phyloP scores from a whole-genome alignment of 1,140 invertebrate species.

The Oedothorax gibbosus region DNA sequence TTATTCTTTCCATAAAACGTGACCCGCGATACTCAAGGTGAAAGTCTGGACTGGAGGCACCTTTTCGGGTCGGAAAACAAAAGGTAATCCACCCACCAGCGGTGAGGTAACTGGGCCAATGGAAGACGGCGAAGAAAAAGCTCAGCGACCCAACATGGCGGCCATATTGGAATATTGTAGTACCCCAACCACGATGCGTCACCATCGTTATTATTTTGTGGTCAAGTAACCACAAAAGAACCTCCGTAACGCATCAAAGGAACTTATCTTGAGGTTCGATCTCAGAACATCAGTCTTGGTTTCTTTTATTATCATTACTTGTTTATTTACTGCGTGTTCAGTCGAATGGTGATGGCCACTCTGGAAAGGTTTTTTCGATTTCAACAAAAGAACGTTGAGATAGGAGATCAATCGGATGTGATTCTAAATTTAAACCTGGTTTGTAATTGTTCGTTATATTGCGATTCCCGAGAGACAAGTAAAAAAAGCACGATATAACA shows the following conservation, averaged over 20 bases:
- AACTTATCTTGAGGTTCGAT: constrained; percentile 40
- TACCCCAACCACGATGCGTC: constrained; percentile 37
- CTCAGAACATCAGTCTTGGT: constrained; percentile 1
- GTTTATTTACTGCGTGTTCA: no score
- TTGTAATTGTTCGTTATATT: not conserved
- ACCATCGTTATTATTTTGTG: constrained; percentile 30
- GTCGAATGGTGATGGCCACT: no score
- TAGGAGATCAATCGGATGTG: not conserved
- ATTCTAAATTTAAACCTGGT: not conserved
- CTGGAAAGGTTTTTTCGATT: no score
- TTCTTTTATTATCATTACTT: not conserved
- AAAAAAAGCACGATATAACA: not conserved
- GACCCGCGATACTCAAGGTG: constrained; percentile 41
- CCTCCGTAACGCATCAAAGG: constrained; percentile 23
- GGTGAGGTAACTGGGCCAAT: constrained; percentile 49
- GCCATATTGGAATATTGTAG: constrained; percentile 17
- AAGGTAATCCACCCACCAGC: constrained; percentile 42
- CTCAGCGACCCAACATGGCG: constrained; percentile 38
- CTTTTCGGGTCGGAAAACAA: constrained; percentile 21
- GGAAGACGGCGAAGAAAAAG: not conserved
- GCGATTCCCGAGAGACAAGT: not conserved
- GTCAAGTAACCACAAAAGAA: constrained; percentile 52
- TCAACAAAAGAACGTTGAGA: no score
- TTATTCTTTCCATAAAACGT: constrained; percentile 17
- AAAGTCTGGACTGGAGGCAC: constrained; percentile 30